Evolutionary conservation across 92 coral and sea anemone species (phyloP).

Genomic region (Zoanthus gigantus): DNA sequence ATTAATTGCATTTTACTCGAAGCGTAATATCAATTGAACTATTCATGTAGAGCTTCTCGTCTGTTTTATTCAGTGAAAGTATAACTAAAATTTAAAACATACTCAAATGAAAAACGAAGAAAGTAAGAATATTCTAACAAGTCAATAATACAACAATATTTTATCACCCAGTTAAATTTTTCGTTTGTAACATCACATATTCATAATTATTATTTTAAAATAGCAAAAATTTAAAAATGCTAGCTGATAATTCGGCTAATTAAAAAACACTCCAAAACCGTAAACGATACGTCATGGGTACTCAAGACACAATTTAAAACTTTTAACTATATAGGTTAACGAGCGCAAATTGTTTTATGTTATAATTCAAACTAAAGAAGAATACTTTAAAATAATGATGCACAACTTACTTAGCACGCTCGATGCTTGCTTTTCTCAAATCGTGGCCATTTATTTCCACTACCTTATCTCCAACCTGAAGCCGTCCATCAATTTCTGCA

Average conservation of each 20-base stretch:
- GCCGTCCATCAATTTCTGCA: conserved; percentile 75
- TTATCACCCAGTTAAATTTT: too few species aligned
- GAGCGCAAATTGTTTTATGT: not conserved
- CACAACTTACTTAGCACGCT: conserved; percentile 79
- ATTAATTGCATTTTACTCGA: not conserved
- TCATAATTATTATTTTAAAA: too few species aligned
- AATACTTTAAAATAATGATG: not conserved
- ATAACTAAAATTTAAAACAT: too few species aligned
- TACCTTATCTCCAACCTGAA: conserved; percentile 79
- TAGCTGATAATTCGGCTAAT: too few species aligned
- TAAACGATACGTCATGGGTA: too few species aligned
- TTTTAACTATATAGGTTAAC: not conserved
- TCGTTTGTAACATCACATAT: too few species aligned
- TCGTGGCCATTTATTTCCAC: conserved; percentile 82
- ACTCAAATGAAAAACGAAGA: too few species aligned
- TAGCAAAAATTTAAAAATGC: too few species aligned
- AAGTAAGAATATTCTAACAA: too few species aligned
- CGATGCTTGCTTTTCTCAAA: conserved; percentile 80
- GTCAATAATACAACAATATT: too few species aligned
- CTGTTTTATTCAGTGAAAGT: not conserved
- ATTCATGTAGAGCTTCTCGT: not conserved
- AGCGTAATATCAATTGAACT: not conserved
- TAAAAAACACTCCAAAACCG: too few species aligned
- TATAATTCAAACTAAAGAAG: not conserved
- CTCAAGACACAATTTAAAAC: too few species aligned